Evolutionary conservation across 2,797 vertebrate species (phyloP).

Genomic region (Acomys russatus): DNA sequence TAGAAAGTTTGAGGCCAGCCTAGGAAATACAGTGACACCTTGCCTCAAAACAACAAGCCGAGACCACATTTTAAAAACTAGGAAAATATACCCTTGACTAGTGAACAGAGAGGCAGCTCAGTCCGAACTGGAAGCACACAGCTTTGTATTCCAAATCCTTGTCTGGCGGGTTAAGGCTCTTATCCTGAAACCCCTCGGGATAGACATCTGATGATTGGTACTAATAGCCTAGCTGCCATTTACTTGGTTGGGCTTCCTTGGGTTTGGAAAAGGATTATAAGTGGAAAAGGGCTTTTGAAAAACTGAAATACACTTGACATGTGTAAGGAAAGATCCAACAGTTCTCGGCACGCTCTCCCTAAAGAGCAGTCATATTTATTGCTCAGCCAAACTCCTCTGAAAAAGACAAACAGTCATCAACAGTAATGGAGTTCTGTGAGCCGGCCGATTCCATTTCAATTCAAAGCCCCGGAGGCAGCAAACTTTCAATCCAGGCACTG

Average conservation of each 20-base stretch:
- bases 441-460: constrained; percentile 75
- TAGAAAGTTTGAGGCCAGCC: neutral
- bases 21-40: neutral
- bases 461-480: constrained; percentile 77
- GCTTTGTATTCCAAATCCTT: neutral
- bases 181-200: neutral
- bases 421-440: constrained; percentile 77
- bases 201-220: neutral
- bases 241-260: constrained; percentile 17
- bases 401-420: constrained; percentile 83
- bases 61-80: constrained; percentile 47
- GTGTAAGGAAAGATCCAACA: constrained; percentile 75
- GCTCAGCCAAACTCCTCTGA: constrained; percentile 76
- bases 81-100: constrained; percentile 50
- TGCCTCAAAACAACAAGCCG: neutral
- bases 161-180: neutral
- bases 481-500: constrained; percentile 67
- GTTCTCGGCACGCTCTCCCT: constrained; percentile 78
- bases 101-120: constrained; percentile 36
- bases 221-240: neutral
- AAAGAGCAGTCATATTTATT: constrained; percentile 81
- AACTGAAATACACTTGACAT: constrained; percentile 79
- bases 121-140: neutral
- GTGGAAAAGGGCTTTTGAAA: constrained; percentile 68
- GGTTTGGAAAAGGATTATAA: constrained; percentile 58